These are phyloP conservation scores for Botrylloides violaceus DNA, from an alignment of 23 tunicate species.

Conservation along the genomic window DNA sequence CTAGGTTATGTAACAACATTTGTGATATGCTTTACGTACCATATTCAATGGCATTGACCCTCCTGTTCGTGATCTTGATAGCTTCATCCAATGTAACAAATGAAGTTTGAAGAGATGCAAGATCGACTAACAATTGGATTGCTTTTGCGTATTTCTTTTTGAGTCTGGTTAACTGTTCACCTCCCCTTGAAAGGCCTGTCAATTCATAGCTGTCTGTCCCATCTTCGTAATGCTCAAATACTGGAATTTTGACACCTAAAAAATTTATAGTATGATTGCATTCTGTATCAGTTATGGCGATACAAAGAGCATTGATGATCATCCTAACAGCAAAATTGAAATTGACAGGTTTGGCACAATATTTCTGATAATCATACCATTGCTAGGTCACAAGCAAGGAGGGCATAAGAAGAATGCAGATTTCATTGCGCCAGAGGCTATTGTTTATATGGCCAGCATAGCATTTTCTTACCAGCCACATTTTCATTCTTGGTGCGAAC, in stretches of 20 bases:
- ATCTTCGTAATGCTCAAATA: slow-evolving; percentile 94
- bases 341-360: too few species aligned
- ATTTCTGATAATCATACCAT: too few species aligned
- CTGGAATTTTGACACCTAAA: slow-evolving; percentile 73
- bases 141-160: slow-evolving; percentile 81
- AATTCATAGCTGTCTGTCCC: slow-evolving; percentile 95
- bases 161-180: slow-evolving; percentile 69
- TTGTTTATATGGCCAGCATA: too few species aligned
- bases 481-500: slow-evolving; percentile 86
- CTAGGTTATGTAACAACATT: too few species aligned
- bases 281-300: too few species aligned
- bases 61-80: slow-evolving; percentile 89
- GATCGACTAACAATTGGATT: slow-evolving; percentile 79
- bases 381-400: neutral
- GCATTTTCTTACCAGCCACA: slow-evolving; percentile 52
- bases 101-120: slow-evolving; percentile 88
- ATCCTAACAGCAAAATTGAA: too few species aligned
- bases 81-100: slow-evolving; percentile 95
- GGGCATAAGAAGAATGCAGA: too few species aligned
- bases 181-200: slow-evolving; percentile 92
- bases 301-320: too few species aligned
- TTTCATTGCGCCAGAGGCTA: too few species aligned
- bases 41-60: slow-evolving; percentile 99
- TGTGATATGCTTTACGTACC: too few species aligned
- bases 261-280: too few species aligned